Percentiles rank a stretch among this genome's conserved stretches.
These are phyloP conservation scores for Drosophila nikananu DNA, from an alignment of 1,140 invertebrate genomes.

Conservation along the genomic window DNA sequence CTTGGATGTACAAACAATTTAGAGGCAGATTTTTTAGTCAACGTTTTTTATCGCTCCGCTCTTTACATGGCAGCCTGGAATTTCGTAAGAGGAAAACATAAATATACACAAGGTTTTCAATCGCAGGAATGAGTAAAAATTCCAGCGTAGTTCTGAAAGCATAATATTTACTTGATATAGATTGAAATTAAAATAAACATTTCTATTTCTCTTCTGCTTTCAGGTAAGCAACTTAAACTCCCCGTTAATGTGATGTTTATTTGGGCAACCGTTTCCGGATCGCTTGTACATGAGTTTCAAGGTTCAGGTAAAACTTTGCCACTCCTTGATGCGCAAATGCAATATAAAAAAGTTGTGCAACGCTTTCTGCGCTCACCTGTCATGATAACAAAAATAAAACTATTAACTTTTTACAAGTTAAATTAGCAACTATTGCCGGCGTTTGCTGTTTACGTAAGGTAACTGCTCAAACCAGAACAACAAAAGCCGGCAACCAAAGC, in stretches of 20 bases:
- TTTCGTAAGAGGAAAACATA: constrained; percentile 46
- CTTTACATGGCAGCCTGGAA: constrained; percentile 34
- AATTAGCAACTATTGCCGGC: constrained; percentile 58
- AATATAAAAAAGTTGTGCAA: constrained; percentile 28
- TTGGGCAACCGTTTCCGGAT: constrained; percentile 5
- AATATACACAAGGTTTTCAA: constrained; percentile 48
- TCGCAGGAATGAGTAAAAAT: background rate
- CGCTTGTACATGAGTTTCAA: background rate
- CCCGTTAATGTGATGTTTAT: constrained; percentile 8
- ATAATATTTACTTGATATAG: constrained; percentile 25
- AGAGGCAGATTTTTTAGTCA: constrained; percentile 25
- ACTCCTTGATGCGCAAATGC: background rate
- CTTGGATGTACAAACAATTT: constrained; percentile 40
- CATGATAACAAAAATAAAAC: constrained; percentile 63
- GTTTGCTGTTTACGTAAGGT: constrained; percentile 51
- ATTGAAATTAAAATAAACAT: constrained; percentile 33
- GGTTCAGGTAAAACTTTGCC: constrained; percentile 8
- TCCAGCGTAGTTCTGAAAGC: background rate
- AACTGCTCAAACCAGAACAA: constrained; percentile 35
- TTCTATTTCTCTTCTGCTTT: constrained; percentile 25
- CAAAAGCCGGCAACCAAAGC: constrained; percentile 20
- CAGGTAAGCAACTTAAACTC: constrained; percentile 42
- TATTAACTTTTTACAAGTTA: constrained; percentile 45
- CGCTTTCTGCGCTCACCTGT: constrained; percentile 29
- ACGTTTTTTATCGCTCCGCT: constrained; percentile 17